Percentiles rank a stretch among this genome's conserved stretches.
Evolutionary conservation across 2,888 invertebrate species (phyloP).

Genomic region (Drosophila limbata): DNA sequence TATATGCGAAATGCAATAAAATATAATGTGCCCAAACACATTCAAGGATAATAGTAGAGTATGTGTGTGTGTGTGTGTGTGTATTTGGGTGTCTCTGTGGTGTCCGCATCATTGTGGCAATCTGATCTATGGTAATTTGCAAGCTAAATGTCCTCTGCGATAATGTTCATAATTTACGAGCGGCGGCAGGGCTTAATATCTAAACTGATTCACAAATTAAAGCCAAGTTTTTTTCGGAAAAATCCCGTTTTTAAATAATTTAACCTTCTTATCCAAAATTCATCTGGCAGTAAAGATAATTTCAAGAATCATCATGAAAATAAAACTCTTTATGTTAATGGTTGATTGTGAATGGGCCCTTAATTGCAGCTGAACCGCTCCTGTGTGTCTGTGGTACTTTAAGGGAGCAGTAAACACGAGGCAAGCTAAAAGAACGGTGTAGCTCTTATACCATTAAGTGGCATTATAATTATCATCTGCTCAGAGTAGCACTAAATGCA

Average conservation of each 20-base stretch:
- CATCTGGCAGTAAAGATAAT: too few species aligned
- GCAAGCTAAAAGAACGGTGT: constrained; percentile 13
- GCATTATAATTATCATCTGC: constrained; percentile 76
- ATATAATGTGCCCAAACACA: constrained; percentile 49
- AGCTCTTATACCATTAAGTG: constrained; percentile 65
- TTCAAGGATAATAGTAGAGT: constrained; percentile 47
- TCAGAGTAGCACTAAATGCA: constrained; percentile 29
- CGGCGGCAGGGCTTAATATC: constrained; percentile 8
- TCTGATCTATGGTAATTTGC: constrained; percentile 71
- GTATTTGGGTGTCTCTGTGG: constrained; percentile 17
- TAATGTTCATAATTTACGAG: constrained; percentile 65
- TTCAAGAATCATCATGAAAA: too few species aligned
- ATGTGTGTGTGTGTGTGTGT: constrained; percentile 12
- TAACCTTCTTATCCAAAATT: too few species aligned
- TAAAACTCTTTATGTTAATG: background rate
- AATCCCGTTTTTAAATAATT: too few species aligned
- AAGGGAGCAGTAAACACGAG: constrained; percentile 8
- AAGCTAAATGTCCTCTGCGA: constrained; percentile 66
- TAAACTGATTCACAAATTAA: constrained; percentile 13
- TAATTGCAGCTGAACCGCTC: constrained; percentile 25
- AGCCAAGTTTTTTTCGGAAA: background rate
- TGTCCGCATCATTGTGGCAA: constrained; percentile 51
- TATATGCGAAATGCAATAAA: constrained; percentile 61
- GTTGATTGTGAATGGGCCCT: background rate
- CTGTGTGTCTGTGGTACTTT: constrained; percentile 34